Percentiles rank a stretch among this genome's conserved stretches.
Evolutionary conservation across 1,140 invertebrate species (phyloP).

Genomic region (Penaeus chinensis): DNA sequence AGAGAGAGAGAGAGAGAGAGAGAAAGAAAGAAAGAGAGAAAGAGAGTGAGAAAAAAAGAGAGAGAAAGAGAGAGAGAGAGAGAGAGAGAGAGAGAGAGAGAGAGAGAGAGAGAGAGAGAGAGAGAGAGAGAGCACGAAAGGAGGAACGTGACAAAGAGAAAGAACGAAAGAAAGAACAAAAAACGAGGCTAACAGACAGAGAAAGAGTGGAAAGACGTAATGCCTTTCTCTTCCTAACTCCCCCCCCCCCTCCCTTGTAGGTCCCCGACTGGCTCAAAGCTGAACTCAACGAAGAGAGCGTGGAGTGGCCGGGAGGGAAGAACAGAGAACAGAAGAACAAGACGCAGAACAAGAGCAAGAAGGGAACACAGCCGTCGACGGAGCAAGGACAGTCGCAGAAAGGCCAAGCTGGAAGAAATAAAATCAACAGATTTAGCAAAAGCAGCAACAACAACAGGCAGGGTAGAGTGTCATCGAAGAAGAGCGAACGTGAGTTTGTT

Average conservation of each 20-base stretch:
- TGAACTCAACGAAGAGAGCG: constrained; percentile 68
- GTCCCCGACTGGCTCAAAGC: constrained; percentile 69
- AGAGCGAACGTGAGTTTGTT: neutral
- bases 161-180: too few species aligned
- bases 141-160: too few species aligned
- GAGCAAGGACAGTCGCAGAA: constrained; percentile 7
- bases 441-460: neutral
- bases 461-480: neutral
- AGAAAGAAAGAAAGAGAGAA: too few species aligned
- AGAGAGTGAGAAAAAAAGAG: too few species aligned
- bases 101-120: too few species aligned
- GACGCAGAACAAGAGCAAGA: neutral
- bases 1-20: too few species aligned
- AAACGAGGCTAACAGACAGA: too few species aligned
- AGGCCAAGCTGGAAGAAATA: neutral
- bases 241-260: constrained; percentile 45
- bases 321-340: neutral
- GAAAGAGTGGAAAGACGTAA: too few species aligned
- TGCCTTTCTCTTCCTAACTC: neutral
- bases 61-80: too few species aligned
- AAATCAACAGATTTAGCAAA: constrained; percentile 22
- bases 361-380: neutral
- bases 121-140: too few species aligned
- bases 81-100: too few species aligned
- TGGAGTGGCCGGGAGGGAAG: constrained; percentile 34